phyloP scores from a whole-genome alignment of 2,113 vertebrate genomes.

The Lycocorax pyrrhopterus region DNA sequence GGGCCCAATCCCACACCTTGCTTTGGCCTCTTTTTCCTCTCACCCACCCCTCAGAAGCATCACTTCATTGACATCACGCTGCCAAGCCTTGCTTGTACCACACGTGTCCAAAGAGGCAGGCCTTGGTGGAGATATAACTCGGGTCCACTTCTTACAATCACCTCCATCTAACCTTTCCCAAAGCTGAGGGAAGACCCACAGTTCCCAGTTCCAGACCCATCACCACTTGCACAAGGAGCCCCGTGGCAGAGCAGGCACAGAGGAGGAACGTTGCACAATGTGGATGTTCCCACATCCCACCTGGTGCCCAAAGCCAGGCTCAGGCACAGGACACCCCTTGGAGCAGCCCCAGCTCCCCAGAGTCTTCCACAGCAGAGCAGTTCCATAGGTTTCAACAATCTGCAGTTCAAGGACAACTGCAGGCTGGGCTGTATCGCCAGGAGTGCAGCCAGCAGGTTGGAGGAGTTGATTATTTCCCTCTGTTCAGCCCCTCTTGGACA shows the following conservation, averaged over 20 bases:
- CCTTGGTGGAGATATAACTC: not conserved
- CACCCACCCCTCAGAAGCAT: not conserved
- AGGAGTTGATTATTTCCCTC: not conserved
- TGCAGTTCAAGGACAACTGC: not conserved
- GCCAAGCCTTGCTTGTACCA: not conserved
- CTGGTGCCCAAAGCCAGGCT: not conserved
- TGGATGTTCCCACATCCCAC: not conserved
- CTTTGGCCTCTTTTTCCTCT: not conserved
- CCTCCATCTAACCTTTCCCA: not conserved
- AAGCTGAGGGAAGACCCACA: not conserved
- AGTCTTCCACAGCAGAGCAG: not conserved
- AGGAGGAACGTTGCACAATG: fast-evolving
- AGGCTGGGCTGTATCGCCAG: not conserved
- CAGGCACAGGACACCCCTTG: not conserved
- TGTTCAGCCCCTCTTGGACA: not conserved
- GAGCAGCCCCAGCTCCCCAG: not conserved
- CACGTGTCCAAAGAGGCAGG: not conserved
- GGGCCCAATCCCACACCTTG: not conserved
- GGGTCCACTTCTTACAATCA: not conserved
- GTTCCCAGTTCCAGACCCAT: not conserved
- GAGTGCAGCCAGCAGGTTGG: not conserved
- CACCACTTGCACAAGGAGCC: not conserved
- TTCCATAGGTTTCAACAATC: not conserved
- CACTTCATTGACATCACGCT: fast-evolving
- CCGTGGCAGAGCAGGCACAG: not conserved